Percentiles rank a stretch among this genome's conserved stretches.
These are phyloP conservation scores for Molanna angustata DNA, from an alignment of 2,888 invertebrate species.

Conservation along the genomic window DNA sequence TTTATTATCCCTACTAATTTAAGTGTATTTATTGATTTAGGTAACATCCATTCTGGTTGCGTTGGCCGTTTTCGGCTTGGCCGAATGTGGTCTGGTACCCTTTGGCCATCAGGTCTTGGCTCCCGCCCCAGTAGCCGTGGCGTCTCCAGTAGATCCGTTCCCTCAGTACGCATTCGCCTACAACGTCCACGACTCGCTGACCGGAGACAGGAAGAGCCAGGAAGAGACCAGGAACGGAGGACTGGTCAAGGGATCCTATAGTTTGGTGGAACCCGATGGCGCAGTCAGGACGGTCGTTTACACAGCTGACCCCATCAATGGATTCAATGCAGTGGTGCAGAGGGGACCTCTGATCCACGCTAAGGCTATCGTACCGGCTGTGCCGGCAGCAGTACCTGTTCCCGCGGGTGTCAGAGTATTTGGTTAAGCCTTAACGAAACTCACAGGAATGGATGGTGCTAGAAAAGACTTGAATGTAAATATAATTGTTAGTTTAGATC, in stretches of 20 bases:
- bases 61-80: conserved; percentile 24
- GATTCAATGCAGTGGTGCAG: conserved; percentile 43
- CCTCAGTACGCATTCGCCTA: conserved; percentile 44
- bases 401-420: conserved; percentile 23
- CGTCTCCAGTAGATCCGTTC: conserved; percentile 34
- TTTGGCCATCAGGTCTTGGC: conserved; percentile 28
- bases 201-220: conserved; percentile 42
- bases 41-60: conserved; percentile 26
- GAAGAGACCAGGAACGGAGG: conserved; percentile 41
- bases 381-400: conserved; percentile 6
- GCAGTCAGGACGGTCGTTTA: conserved; percentile 41
- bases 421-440: conserved; percentile 16
- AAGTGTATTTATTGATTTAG: conserved; percentile 14
- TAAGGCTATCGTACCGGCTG: conserved; percentile 25
- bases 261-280: conserved; percentile 41
- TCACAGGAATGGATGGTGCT: conserved; percentile 17
- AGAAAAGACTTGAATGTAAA: conserved; percentile 31
- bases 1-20: too few relatives aligned
- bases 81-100: conserved; percentile 28
- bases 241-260: conserved; percentile 42
- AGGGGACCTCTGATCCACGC: conserved; percentile 36
- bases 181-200: conserved; percentile 41
- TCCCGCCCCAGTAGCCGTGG: conserved; percentile 33
- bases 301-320: conserved; percentile 41
- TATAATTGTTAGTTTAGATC: too few relatives aligned